Percentiles rank a stretch among this genome's conserved stretches.
Evolutionary conservation across 2,113 vertebrate genomes (phyloP).

Genomic region (Solenodon paradoxus): DNA sequence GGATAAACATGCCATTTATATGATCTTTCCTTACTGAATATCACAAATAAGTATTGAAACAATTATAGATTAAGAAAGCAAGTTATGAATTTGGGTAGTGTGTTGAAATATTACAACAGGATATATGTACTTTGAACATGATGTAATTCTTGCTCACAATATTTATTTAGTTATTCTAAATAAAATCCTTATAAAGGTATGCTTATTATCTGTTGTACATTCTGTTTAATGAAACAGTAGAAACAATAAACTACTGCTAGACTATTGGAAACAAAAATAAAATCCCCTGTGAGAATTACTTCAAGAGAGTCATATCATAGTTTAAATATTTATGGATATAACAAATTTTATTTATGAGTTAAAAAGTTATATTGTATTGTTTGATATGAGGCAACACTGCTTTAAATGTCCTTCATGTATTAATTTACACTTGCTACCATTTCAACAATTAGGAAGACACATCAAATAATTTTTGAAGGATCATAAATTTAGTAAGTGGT

Average conservation of each 20-base stretch:
- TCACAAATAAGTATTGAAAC: not conserved
- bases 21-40: not conserved
- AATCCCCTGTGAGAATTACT: not conserved
- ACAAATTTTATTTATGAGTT: not conserved
- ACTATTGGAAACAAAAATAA: not conserved
- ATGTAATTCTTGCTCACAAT: not conserved
- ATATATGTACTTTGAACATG: not conserved
- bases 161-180: not conserved
- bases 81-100: not conserved
- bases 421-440: not conserved
- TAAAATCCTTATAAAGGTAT: not conserved
- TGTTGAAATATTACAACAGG: not conserved
- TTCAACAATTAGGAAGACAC: not conserved
- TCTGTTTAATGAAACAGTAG: not conserved
- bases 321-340: not conserved
- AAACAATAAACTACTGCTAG: not conserved
- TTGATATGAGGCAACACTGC: fast-evolving
- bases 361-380: not conserved
- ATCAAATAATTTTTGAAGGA: not conserved
- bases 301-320: not conserved
- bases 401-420: not conserved
- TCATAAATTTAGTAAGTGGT: not conserved
- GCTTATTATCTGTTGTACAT: not conserved
- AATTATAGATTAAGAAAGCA: not conserved
- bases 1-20: not conserved